Evolutionary conservation across 2,888 invertebrate genomes (phyloP).

Genomic region (Brachypterus glaber): DNA sequence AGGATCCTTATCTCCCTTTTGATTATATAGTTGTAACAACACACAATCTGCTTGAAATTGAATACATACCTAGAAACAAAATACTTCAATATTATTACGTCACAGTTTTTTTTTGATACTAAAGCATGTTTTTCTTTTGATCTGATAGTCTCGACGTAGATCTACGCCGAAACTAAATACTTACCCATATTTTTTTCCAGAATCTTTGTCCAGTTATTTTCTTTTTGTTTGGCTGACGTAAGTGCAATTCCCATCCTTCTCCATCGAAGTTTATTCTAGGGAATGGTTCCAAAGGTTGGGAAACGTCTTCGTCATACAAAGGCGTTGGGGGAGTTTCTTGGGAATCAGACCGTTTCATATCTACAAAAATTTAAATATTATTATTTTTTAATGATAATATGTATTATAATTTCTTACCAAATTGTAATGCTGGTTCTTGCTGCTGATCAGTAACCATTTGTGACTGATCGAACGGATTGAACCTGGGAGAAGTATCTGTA

Average conservation of each 20-base stretch:
- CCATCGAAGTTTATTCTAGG: slow-evolving; percentile 67
- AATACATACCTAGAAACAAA: slow-evolving; percentile 77
- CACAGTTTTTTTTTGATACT: too few species aligned
- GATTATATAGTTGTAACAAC: slow-evolving; percentile 76
- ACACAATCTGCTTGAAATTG: slow-evolving; percentile 69
- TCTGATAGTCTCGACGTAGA: too few species aligned
- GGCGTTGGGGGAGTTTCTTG: slow-evolving; percentile 87
- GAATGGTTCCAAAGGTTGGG: slow-evolving; percentile 85
- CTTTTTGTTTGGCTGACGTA: slow-evolving; percentile 93
- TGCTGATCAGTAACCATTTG: slow-evolving; percentile 34
- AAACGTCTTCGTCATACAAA: slow-evolving; percentile 87
- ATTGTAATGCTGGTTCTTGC: slow-evolving; percentile 33
- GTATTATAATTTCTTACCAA: slow-evolving; percentile 38
- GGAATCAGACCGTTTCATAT: slow-evolving; percentile 47
- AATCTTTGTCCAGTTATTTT: slow-evolving; percentile 87
- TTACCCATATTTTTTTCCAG: slow-evolving; percentile 95
- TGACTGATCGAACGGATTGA: slow-evolving; percentile 69
- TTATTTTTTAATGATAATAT: background rate
- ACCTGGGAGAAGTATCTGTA: slow-evolving; percentile 55
- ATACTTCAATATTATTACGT: too few species aligned
- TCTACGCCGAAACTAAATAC: too few species aligned
- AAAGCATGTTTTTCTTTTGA: too few species aligned
- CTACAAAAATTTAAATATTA: slow-evolving; percentile 9
- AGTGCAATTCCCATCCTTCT: slow-evolving; percentile 93
- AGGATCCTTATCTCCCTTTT: slow-evolving; percentile 76